Base-by-base conservation (phyloP, 2,797 vertebrate species). In the Loris lydekkerianus region DNA sequence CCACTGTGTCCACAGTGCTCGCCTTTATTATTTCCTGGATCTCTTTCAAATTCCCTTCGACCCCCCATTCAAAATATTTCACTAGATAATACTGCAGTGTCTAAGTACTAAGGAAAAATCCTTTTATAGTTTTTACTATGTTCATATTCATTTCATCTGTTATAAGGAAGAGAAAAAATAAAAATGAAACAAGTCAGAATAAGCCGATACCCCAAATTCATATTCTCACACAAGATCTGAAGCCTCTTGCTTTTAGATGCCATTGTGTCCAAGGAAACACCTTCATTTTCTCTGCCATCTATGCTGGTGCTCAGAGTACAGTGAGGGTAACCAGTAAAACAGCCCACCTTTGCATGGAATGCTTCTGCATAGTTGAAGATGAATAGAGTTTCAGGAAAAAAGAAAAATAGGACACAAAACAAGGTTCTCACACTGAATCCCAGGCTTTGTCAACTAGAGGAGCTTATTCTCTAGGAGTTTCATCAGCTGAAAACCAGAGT, bases 401-500 rank as follows among this genome's bases (percentile, higher is more conserved):
- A 34, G 2, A 34, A 43, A 81, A 67, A 6, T 0, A 9, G 43
- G 65, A 25, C 21, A 72, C 56, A 77, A 61, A 91, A 53, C 46
- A 84, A 43, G 31, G 70, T 81, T 17, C 14, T 29, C 15, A 31
- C 37, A 15, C 15, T 37, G 58, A 70, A 2, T 60, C 31, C 87
- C n/a, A 25, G 80, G 34, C 69, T 94, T 93, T 87, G 58, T 75
- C 3, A 65, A 10, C 34, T 21, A 94, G 77, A 1, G 72, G 82
- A 93, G 92, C 53, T 93, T 91, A 91, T 80, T 67, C 91, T 95
- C 95, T 87, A 18, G 10, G n/a, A 89, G 93, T 97, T 95, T 77
- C 82, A 88, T 85, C 72, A 88, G 73, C 76, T 89, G 29, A 69
- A 69, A 63, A 78, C 82, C 67, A 94, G 29, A 49, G 21, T 43